Evolutionary conservation across 2,113 vertebrate species (phyloP), one percentile per base, ranked within the genome.

Genomic region (Pampusana beccarii): DNA sequence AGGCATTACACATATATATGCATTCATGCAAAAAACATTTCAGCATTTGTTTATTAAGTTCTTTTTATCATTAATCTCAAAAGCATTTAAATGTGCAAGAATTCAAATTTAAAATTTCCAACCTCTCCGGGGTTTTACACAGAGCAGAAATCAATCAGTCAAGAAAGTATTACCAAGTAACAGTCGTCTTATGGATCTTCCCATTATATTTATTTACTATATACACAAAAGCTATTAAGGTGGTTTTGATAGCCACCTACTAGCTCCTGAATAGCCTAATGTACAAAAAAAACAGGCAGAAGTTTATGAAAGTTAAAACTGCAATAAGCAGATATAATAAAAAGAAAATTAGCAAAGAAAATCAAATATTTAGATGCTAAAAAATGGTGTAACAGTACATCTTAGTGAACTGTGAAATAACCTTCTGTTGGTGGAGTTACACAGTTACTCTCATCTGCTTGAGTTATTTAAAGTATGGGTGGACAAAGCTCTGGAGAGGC

Each of bases 71-170:
- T 87, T 84, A 24, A 48, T 71, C 60, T 80, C 80, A 90, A 88
- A 71, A 96, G 34, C 17, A 88, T 72, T 92, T 81, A 90, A 94
- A 86, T 82, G n/a, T 40, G 44, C 61, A 80, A 94, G 77, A 81
- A 78, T 46, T 62, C 93, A 29, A 96, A 88, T 92, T 88, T 91
- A 74, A 93, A 84, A 77, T 94, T 84, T 79, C 40, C 74, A 81
- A 8, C 21, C 38, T 92, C 42, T 94, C 69, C 91, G 91, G 74
- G 21, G 42, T 86, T 81, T 93, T 90, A 92, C 36, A 66, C 14
- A 81, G 46, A 58, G n/a, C 31, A 95, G 82, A 96, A 95, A 92
- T 73, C 87, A 97, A 91, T 90, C 77, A 36, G 34, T 75, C 25
- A 44, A 92, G 15, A 44, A 84, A 84, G 31, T 53, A 89, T 74